These are phyloP conservation scores for Theonella swinhoei DNA, from an alignment of 37 sponge, comb jelly and placozoan species.

Conservation along the genomic window DNA sequence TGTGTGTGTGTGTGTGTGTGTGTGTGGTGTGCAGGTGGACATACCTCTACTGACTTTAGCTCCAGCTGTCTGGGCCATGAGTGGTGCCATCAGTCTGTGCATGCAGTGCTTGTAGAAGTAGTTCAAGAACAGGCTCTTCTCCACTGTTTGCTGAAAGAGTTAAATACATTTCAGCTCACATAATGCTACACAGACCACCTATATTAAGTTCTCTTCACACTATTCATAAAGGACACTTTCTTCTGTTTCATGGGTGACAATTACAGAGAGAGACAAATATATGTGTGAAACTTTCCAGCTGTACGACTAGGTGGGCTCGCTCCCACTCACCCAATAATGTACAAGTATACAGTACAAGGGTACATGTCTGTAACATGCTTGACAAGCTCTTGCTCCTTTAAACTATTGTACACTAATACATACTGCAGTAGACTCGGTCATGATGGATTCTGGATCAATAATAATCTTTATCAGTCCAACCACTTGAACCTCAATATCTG, in stretches of 20 bases:
- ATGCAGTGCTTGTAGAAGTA: conserved; percentile 97
- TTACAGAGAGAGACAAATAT: too few species aligned
- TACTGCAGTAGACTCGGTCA: conserved; percentile 40
- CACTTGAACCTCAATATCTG: conserved; percentile 83
- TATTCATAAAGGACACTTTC: too few species aligned
- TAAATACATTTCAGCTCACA: background rate
- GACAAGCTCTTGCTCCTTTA: background rate
- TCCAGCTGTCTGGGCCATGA: conserved; percentile 84
- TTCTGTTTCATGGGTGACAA: too few species aligned
- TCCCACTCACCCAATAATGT: too few species aligned
- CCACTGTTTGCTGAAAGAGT: conserved; percentile 43
- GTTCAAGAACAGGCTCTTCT: conserved; percentile 86
- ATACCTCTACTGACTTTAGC: conserved; percentile 78
- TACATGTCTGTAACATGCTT: background rate
- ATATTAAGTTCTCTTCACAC: too few species aligned
- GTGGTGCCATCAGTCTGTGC: conserved; percentile 95
- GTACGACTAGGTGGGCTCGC: too few species aligned
- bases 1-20: conserved; percentile 74
- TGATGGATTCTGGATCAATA: conserved; percentile 89
- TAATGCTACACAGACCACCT: background rate
- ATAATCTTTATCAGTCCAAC: conserved; percentile 84
- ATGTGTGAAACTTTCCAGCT: too few species aligned
- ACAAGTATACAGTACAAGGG: background rate
- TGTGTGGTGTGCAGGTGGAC: too few species aligned
- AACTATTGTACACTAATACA: background rate